Evolutionary conservation across 2,797 vertebrate species (phyloP).

Genomic region (Coracias cyanogaster): DNA sequence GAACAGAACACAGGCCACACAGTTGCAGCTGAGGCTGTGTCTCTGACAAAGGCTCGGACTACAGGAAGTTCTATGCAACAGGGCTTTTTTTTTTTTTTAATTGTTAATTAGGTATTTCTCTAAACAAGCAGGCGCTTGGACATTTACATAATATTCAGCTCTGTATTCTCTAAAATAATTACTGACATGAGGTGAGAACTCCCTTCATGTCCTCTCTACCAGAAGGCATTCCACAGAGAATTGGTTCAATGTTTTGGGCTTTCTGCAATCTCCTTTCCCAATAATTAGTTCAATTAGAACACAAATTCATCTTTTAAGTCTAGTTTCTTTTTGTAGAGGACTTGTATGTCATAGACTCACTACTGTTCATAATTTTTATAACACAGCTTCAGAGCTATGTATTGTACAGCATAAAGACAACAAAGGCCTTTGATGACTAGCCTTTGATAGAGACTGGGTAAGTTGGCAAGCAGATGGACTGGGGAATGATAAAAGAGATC

Average conservation of each 20-base stretch:
- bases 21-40: not conserved
- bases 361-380: not conserved
- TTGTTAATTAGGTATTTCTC: not conserved
- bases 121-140: not conserved
- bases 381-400: not conserved
- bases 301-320: not conserved
- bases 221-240: not conserved
- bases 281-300: constrained; percentile 1
- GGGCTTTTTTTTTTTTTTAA: not conserved
- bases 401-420: not conserved
- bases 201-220: not conserved
- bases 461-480: not conserved
- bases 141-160: not conserved
- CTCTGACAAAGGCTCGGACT: not conserved
- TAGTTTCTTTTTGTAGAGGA: not conserved
- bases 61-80: not conserved
- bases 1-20: not conserved
- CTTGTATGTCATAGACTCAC: not conserved
- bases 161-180: not conserved
- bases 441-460: not conserved
- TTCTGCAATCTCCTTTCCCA: not conserved
- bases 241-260: not conserved
- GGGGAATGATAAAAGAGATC: not conserved
- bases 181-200: not conserved
- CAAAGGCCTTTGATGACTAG: not conserved